Percentiles rank a stretch among this genome's conserved stretches.
Conservation (phyloP, 2,797 vertebrate genomes). For the Bovichtus diacanthus region DNA sequence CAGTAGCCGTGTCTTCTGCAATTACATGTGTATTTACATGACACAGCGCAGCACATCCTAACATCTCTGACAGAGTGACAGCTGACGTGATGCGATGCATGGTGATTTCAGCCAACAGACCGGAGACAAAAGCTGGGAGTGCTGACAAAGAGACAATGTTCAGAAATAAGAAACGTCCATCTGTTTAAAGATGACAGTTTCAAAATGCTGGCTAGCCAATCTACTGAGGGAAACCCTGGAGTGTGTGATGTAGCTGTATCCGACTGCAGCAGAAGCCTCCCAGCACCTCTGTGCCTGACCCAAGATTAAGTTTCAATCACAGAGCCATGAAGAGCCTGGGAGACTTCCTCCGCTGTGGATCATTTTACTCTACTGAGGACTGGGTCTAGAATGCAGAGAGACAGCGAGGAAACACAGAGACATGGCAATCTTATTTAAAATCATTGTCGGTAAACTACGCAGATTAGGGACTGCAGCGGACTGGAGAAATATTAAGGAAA, state of each 20-base stretch:
- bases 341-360: constrained; percentile 59
- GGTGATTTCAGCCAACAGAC: not conserved
- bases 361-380: constrained; percentile 32
- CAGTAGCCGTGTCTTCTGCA: not conserved
- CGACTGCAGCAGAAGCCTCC: constrained; percentile 14
- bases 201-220: constrained; percentile 6
- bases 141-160: not conserved
- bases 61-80: constrained; percentile 10
- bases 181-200: constrained; percentile 19
- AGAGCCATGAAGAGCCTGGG: constrained; percentile 40
- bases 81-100: not conserved
- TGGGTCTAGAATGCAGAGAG: constrained; percentile 18
- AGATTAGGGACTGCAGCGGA: not conserved
- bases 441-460: not conserved
- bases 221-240: constrained; percentile 38
- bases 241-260: constrained; percentile 15
- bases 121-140: not conserved
- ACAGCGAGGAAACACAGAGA: constrained; percentile 13
- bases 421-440: constrained; percentile 8
- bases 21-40: constrained; percentile 10
- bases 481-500: not conserved
- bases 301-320: constrained; percentile 55
- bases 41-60: not conserved
- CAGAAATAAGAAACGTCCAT: constrained; percentile 5
- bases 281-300: constrained; percentile 42